A percentile compares a stretch with the other conserved stretches of the same genome.
Conservation (phyloP, 2,113 vertebrate species). For the Cricetomys ansorgei region DNA sequence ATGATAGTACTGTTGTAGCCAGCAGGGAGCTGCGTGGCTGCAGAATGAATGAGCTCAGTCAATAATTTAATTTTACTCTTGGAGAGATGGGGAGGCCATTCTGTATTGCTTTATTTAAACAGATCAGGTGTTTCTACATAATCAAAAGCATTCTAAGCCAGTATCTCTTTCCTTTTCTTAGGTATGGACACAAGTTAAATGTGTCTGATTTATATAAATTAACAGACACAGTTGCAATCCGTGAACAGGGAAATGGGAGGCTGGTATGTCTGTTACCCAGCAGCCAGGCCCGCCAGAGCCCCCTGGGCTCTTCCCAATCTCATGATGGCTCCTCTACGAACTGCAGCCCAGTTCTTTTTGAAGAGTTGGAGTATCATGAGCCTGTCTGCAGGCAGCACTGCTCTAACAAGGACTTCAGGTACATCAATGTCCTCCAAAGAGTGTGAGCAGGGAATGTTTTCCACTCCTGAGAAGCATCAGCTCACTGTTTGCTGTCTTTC, state of each 20-base stretch:
- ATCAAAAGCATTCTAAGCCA: neutral
- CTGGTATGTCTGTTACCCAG: slow-evolving; percentile 95
- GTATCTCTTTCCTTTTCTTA: slow-evolving; percentile 69
- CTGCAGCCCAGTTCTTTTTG: slow-evolving; percentile 96
- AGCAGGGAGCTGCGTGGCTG: neutral
- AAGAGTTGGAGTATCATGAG: slow-evolving; percentile 97
- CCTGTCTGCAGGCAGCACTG: slow-evolving; percentile 95
- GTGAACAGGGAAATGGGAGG: slow-evolving; percentile 93
- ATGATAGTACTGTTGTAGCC: neutral
- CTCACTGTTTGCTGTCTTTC: slow-evolving; percentile 49
- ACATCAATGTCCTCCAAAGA: neutral
- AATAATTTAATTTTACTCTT: neutral
- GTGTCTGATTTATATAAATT: slow-evolving; percentile 94
- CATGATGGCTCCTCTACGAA: slow-evolving; percentile 94
- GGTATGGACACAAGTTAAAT: slow-evolving; percentile 93
- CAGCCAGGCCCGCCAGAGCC: slow-evolving; percentile 95
- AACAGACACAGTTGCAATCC: slow-evolving; percentile 92
- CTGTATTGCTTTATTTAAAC: slow-evolving; percentile 1
- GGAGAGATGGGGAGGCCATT: neutral
- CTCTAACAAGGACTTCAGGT: slow-evolving; percentile 93
- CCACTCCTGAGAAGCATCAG: neutral
- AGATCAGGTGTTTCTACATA: neutral
- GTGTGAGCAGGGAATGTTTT: neutral
- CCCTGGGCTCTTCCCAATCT: slow-evolving; percentile 94
- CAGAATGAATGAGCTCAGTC: neutral